Evolutionary conservation across 2,113 vertebrate genomes (phyloP).

Genomic region (Corvus moneduloides): DNA sequence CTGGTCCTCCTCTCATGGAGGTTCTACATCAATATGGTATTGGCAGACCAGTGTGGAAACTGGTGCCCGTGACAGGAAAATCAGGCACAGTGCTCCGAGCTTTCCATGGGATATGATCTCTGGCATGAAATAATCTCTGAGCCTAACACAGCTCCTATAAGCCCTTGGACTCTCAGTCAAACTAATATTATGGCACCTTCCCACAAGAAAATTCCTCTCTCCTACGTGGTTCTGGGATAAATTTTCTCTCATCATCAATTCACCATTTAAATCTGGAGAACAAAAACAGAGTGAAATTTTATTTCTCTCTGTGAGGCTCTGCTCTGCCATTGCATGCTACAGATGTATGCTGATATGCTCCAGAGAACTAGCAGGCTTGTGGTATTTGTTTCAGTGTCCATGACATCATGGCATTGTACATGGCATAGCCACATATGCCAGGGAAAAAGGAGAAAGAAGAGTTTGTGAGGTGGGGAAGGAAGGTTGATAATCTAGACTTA

Average conservation of each 20-base stretch:
- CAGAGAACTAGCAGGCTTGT: not conserved
- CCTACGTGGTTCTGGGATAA: not conserved
- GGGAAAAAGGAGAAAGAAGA: not conserved
- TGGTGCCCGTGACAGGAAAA: not conserved
- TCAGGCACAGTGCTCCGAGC: not conserved
- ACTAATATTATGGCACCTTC: not conserved
- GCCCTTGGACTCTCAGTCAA: not conserved
- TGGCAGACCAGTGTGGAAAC: not conserved
- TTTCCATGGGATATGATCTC: not conserved
- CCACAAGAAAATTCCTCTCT: not conserved
- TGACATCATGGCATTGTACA: not conserved
- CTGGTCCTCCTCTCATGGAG: not conserved
- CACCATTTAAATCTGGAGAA: not conserved
- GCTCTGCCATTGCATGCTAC: not conserved
- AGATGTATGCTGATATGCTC: not conserved
- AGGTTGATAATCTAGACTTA: not conserved
- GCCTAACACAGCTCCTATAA: not conserved
- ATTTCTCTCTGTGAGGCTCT: not conserved
- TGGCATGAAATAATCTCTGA: not conserved
- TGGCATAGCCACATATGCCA: not conserved
- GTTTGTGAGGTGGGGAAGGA: not conserved
- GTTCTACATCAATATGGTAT: not conserved
- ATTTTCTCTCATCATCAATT: not conserved
- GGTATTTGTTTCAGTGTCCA: not conserved
- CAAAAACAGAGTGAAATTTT: not conserved